A percentile compares a stretch with the other conserved stretches of the same genome.
Conservation (phyloP, 2,888 invertebrate species). For the Temnothorax ravouxi region DNA sequence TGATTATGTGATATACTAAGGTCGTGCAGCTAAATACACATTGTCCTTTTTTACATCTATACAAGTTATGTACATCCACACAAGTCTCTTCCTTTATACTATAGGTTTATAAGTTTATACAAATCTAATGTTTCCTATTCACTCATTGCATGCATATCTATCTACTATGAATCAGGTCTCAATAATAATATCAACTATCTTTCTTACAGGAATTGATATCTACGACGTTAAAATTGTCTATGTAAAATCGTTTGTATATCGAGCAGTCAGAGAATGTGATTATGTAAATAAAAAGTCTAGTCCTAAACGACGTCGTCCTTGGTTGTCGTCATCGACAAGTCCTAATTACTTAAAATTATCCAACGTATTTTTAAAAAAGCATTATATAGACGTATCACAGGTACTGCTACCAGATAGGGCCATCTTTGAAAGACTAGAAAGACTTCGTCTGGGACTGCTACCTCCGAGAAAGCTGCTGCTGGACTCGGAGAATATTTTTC, state of each 20-base stretch:
- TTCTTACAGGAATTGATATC: slow-evolving; percentile 17
- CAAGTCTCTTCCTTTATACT: not conserved
- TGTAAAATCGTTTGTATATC: slow-evolving; percentile 38
- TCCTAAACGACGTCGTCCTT: slow-evolving; percentile 14
- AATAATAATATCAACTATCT: slow-evolving; percentile 16
- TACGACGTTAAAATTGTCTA: slow-evolving; percentile 42
- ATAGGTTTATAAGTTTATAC: slow-evolving; percentile 38
- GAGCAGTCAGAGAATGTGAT: slow-evolving; percentile 15
- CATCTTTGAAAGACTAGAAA: slow-evolving; percentile 93
- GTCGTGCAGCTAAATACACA: slow-evolving; percentile 42
- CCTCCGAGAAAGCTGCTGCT: slow-evolving; percentile 89
- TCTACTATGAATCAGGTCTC: slow-evolving; percentile 44
- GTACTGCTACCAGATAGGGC: slow-evolving; percentile 87
- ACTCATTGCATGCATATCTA: slow-evolving; percentile 42
- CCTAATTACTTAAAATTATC: slow-evolving; percentile 48
- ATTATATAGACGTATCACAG: slow-evolving; percentile 80
- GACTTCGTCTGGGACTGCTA: slow-evolving; percentile 93
- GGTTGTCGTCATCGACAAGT: slow-evolving; percentile 35
- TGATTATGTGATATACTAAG: slow-evolving; percentile 3
- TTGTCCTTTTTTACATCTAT: slow-evolving; percentile 33
- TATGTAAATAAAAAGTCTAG: slow-evolving; percentile 30
- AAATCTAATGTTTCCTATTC: slow-evolving; percentile 35
- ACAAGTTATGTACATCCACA: slow-evolving; percentile 48
- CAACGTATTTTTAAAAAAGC: slow-evolving; percentile 47
- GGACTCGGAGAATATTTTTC: slow-evolving; percentile 95